phyloP scores from a whole-genome alignment of 2,797 vertebrate species.

The Geotrypetes seraphini region DNA sequence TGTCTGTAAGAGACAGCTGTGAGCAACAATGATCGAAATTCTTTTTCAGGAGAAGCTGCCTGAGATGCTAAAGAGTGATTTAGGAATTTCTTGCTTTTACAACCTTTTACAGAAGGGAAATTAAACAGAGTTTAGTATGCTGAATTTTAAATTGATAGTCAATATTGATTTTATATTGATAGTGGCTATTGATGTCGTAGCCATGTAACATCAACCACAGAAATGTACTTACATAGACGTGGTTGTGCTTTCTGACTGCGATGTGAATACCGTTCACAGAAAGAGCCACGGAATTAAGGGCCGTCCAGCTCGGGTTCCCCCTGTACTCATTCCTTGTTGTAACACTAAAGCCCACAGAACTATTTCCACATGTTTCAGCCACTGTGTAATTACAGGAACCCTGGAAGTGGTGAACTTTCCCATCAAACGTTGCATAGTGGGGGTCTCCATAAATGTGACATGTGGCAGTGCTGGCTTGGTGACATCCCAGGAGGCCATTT shows the following conservation, averaged over 20 bases:
- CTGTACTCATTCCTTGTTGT: constrained; percentile 55
- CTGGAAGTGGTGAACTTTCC: constrained; percentile 60
- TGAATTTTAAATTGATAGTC: too few species aligned
- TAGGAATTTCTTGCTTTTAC: too few species aligned
- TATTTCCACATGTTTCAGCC: constrained; percentile 46
- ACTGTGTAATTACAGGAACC: constrained; percentile 65
- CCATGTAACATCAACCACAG: too few species aligned
- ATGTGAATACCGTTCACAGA: constrained; percentile 45
- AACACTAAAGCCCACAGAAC: constrained; percentile 52
- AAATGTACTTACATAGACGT: constrained; percentile 45
- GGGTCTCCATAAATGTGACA: constrained; percentile 67
- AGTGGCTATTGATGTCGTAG: too few species aligned
- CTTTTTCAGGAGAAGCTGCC: too few species aligned
- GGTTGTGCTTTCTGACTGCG: constrained; percentile 45
- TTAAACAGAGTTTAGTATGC: too few species aligned
- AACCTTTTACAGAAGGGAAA: too few species aligned
- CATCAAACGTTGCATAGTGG: constrained; percentile 64
- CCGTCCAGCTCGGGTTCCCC: constrained; percentile 43
- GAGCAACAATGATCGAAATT: too few species aligned
- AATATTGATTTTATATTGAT: too few species aligned
- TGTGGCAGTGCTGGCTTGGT: constrained; percentile 17
- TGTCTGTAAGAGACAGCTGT: too few species aligned
- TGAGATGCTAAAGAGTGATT: too few species aligned
- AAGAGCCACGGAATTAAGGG: constrained; percentile 58
- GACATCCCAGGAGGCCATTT: constrained; percentile 9